These are phyloP conservation scores for Parauchenoglanis punctatus DNA, from an alignment of 2,797 vertebrate genomes.

Conservation along the genomic window DNA sequence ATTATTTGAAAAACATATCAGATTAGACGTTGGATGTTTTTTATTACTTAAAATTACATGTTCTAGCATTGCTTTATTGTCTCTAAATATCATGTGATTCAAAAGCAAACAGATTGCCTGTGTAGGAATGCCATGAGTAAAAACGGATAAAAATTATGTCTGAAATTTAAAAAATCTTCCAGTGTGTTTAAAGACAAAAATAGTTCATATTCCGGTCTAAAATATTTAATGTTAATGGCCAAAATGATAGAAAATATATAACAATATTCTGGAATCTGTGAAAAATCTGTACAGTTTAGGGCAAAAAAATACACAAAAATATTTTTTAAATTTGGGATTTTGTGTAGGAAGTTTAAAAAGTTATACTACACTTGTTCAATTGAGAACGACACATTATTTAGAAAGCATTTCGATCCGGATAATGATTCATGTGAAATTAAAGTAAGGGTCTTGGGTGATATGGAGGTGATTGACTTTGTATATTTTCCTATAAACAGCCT, in stretches of 20 bases:
- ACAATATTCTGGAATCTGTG: too few relatives aligned
- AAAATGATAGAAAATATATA: neutral
- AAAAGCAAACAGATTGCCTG: neutral
- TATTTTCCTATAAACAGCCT: neutral
- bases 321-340: neutral
- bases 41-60: neutral
- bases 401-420: neutral
- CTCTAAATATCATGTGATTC: neutral
- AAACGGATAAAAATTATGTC: neutral
- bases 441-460: neutral
- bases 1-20: neutral
- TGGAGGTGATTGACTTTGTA: neutral
- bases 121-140: neutral
- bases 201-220: neutral
- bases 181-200: neutral
- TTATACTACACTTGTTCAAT: neutral
- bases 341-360: neutral
- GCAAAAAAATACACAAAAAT: neutral
- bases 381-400: neutral
- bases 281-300: neutral
- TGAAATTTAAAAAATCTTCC: neutral
- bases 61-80: neutral
- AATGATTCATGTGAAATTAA: neutral
- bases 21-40: neutral
- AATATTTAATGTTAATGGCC: neutral